These are phyloP conservation scores for Alca torda DNA, from an alignment of 2,797 vertebrate species.

Conservation along the genomic window DNA sequence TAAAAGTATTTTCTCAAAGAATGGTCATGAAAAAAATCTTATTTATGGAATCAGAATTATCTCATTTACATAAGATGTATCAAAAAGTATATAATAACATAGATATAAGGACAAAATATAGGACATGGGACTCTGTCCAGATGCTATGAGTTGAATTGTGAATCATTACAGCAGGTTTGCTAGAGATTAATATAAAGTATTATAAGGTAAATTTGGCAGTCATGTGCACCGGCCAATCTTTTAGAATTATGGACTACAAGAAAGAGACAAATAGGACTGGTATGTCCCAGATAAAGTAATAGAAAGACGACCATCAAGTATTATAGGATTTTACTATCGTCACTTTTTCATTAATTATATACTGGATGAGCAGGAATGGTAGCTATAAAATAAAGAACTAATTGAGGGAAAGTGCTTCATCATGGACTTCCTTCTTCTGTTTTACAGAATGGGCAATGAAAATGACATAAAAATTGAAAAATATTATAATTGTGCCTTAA, in stretches of 20 bases:
- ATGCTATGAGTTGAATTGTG: not conserved
- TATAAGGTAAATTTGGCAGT: not conserved
- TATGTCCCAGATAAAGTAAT: not conserved
- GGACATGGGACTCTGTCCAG: not conserved
- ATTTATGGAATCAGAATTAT: not conserved
- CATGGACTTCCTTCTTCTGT: not conserved
- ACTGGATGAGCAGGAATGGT: not conserved
- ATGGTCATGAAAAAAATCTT: not conserved
- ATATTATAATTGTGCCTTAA: not conserved
- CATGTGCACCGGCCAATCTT: not conserved
- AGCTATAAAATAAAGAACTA: not conserved
- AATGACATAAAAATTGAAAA: not conserved
- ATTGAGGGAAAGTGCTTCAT: not conserved
- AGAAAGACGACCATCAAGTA: not conserved
- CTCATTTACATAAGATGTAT: not conserved
- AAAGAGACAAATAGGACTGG: not conserved
- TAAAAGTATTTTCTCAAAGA: not conserved
- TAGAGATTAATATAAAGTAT: constrained; percentile 9
- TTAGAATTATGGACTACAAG: not conserved
- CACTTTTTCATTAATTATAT: not conserved
- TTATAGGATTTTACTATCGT: not conserved
- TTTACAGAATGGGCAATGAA: not conserved
- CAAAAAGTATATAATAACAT: not conserved
- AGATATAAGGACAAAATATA: not conserved
- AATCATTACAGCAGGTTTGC: not conserved